phyloP scores from a whole-genome alignment of 2,888 invertebrate species.

The Prosopocoilus inquinatus region DNA sequence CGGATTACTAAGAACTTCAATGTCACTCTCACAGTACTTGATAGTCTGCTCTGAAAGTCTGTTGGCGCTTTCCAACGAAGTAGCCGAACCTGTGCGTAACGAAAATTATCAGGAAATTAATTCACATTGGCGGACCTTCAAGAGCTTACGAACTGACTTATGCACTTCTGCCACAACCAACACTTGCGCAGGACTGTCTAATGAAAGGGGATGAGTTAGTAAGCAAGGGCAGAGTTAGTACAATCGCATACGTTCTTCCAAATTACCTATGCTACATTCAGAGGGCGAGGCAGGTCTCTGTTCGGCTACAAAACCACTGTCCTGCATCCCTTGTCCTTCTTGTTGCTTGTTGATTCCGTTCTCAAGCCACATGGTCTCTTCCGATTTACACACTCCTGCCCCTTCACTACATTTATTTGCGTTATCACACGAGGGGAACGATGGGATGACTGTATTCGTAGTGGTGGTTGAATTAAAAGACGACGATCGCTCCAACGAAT shows the following conservation, averaged over 20 bases:
- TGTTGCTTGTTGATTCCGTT: no score
- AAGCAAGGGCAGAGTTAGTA: no score
- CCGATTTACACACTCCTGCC: no score
- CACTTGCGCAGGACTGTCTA: constrained; percentile 1
- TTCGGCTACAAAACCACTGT: constrained; percentile 33
- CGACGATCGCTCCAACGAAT: constrained; percentile 24
- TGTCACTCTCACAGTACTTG: constrained; percentile 59
- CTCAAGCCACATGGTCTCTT: no score
- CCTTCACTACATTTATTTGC: no score
- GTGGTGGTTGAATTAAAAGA: constrained; percentile 30
- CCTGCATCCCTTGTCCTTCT: constrained; percentile 29
- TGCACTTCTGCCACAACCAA: constrained; percentile 20
- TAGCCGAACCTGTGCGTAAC: constrained; percentile 28
- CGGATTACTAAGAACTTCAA: constrained; percentile 69
- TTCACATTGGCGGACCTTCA: neutral
- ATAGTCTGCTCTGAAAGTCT: constrained; percentile 2
- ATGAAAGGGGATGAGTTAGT: no score
- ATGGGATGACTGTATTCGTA: constrained; percentile 29
- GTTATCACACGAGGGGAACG: constrained; percentile 16
- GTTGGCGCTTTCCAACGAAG: constrained; percentile 23
- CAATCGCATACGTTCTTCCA: neutral
- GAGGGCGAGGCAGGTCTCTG: constrained; percentile 30
- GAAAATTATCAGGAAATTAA: neutral
- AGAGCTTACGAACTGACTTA: constrained; percentile 14
- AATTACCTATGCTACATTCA: constrained; percentile 34